Evolutionary conservation across 2,797 vertebrate species (phyloP), one percentile per base, ranked within the genome.

Genomic region (Leptoclinus maculatus): DNA sequence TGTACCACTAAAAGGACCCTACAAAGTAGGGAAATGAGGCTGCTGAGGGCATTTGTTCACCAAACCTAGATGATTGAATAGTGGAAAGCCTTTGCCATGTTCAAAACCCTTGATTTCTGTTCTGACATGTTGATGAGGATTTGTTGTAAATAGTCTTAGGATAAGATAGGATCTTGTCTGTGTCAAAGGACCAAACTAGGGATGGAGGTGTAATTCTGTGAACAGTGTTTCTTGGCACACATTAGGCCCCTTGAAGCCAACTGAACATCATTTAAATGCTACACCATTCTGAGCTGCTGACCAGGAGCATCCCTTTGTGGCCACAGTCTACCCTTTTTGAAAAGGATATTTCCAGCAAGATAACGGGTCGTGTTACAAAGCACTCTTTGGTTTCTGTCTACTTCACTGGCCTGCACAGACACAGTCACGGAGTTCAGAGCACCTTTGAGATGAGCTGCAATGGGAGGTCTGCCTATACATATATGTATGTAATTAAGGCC

Each of bases 211-310:
- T 74, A 36, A 76, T 66, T 74, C 73, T 76, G 70, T 71, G 51
- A 73, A 64, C 41, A 43, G 78, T 77, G 72, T 74, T 82, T 88
- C 81, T 82, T 83, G 89, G 86, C 76, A 69, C 66, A 82, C 53
- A 62, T 74, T 41, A 43, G 17, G 8, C 21, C 23, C 45, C 23
- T 67, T 66, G 64, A 73, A 56, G 88, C 78, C 82, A 90, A 71
- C 65, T 34, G 62, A 87, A 78, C 71, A 38, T 85, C 71, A 90
- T 88, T 89, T 80, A 88, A 84, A 89, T 86, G 85, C 83, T 45
- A 32, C 64, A 73, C 84, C 77, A 79, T 77, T 63, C 85, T 80
- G 62, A 77, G 77, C 79, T 58, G 47, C 74, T 87, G 78, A 83
- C 85, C 84, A 85, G 39, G 54, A 86, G 60, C 73, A 71, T 82